Conservation (phyloP, 2,888 invertebrate genomes). For the Caenorhabditis becei region DNA sequence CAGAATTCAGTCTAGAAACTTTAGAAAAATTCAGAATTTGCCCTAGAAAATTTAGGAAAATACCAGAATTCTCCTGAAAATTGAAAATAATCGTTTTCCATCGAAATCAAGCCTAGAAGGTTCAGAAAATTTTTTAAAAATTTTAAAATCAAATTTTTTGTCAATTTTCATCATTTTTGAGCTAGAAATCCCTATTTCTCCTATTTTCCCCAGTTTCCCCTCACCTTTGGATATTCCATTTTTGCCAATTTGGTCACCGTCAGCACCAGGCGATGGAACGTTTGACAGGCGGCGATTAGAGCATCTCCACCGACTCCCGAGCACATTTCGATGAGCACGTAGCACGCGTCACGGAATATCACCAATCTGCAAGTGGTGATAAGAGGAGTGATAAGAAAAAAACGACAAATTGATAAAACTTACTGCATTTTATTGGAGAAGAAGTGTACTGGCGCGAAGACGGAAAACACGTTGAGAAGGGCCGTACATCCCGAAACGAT, state of each 20-base stretch:
- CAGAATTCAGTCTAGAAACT: too few species aligned
- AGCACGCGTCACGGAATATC: conserved; percentile 62
- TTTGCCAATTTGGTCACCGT: conserved; percentile 49
- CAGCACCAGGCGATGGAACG: conserved; percentile 41
- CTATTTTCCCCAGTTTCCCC: too few species aligned
- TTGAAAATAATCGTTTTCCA: too few species aligned
- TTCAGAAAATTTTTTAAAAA: too few species aligned
- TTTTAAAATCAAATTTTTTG: too few species aligned
- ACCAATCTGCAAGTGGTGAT: conserved; percentile 41
- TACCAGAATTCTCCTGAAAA: too few species aligned
- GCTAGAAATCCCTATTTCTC: neutral
- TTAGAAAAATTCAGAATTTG: too few species aligned
- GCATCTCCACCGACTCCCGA: conserved; percentile 54
- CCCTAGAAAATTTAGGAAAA: too few species aligned
- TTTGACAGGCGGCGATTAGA: conserved; percentile 31
- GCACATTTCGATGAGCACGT: conserved; percentile 63
- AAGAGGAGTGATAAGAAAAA: neutral
- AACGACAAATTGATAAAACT: conserved; percentile 11
- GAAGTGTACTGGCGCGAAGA: conserved; percentile 77
- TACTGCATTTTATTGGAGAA: conserved; percentile 64
- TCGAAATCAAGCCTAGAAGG: too few species aligned
- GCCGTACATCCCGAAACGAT: conserved; percentile 77
- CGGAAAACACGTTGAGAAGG: conserved; percentile 75
- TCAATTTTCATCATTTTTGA: too few species aligned
- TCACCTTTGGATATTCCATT: conserved; percentile 37